Conservation (phyloP, 2,113 vertebrate genomes). For the Erinaceus europaeus region DNA sequence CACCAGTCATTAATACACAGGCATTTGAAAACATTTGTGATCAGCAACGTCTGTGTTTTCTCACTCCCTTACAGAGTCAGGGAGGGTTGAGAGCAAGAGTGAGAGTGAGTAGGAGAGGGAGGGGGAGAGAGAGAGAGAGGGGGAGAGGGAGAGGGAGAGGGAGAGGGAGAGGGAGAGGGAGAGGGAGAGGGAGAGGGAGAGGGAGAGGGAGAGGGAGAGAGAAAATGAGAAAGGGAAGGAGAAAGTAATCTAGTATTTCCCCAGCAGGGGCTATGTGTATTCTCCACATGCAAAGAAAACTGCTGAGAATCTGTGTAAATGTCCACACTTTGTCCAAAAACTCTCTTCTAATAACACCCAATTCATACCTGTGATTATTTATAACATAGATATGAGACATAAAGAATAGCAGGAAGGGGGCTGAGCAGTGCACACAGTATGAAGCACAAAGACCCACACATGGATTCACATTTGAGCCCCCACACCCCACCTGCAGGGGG, state of each 20-base stretch:
- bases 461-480: no score
- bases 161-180: neutral
- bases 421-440: neutral
- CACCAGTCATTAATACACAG: constrained; percentile 73
- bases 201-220: no score
- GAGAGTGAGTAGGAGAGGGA: neutral
- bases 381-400: rapidly evolving
- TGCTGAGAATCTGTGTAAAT: rapidly evolving
- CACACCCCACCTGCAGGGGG: no score
- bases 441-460: neutral
- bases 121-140: neutral
- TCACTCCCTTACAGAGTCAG: constrained; percentile 65
- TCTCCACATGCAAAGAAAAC: neutral
- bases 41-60: constrained; percentile 73
- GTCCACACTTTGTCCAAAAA: neutral
- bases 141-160: no score
- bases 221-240: neutral
- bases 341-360: neutral
- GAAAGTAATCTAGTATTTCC: neutral
- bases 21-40: constrained; percentile 76
- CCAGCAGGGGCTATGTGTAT: neutral
- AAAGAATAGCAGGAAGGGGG: neutral
- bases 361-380: neutral
- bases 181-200: rapidly evolving
- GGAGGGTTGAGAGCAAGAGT: neutral